Evolutionary conservation across 2,113 vertebrate genomes (phyloP), one percentile per base, ranked within the genome.

Genomic region (Corythornis vintsioides): DNA sequence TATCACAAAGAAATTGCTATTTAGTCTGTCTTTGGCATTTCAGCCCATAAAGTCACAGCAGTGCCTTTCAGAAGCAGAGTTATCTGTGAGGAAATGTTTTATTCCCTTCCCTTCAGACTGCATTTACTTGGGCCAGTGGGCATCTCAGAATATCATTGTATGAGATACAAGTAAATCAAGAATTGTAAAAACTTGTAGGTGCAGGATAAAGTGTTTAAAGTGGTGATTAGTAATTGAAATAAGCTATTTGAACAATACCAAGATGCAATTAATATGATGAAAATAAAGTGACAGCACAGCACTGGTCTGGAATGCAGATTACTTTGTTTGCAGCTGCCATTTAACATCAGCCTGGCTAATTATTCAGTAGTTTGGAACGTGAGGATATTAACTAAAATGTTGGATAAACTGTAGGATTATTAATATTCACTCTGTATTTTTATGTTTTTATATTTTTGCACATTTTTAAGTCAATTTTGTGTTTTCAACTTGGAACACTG

Each of bases 91-190:
- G 57, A 83, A 81, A 40, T 1, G 0, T 67, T 88, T 33, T 81
- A 48, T 81, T 86, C 73, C 61, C 71, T 93, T 91, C 81, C 55
- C 76, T 85, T 94, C 88, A 88, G n/a, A 83, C 86, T 93, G 93
- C 61, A 28, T 72, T 77, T 89, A 18, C 56, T 83, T 85, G 53
- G 79, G 72, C 83, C 79, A 91, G 9, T 64, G 82, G 56, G 72
- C 43, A 88, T 40, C 75, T 86, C 56, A 52, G 81, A 91, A 63
- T 8, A 15, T 52, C 82, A 57, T 55, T 80, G 35, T 70, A 35
- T 76, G 67, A 76, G 31, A 83, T 83, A 61, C 1, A 5, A 81
- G 56, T 77, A 86, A 86, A 90, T 81, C 9, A 7, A 52, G 38
- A 86, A 19, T 47, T 86, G 26, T 88, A 47, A 67, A 40, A 92